Conservation (phyloP, 2,797 vertebrate genomes). For the Gymnoscopelus braueri region DNA sequence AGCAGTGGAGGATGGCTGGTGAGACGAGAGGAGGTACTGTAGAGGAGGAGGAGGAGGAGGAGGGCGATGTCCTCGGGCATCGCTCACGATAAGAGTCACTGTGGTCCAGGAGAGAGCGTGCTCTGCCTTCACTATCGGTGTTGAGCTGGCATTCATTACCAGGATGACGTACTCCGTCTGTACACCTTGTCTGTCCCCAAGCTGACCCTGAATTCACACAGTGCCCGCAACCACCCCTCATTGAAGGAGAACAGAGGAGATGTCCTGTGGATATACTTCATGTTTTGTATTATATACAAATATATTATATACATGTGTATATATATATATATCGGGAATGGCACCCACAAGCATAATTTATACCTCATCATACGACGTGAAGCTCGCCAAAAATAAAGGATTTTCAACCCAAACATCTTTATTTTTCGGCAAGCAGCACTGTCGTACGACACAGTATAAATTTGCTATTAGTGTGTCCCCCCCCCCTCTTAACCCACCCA, state of each 20-base stretch:
- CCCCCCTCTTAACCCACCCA: slow-evolving; percentile 18
- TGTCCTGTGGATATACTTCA: slow-evolving; percentile 14
- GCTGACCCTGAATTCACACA: slow-evolving; percentile 65
- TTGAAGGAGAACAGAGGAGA: slow-evolving; percentile 30
- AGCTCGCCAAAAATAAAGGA: too few relatives aligned
- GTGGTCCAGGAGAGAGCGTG: slow-evolving; percentile 56
- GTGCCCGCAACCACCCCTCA: slow-evolving; percentile 33
- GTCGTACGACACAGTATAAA: too few relatives aligned
- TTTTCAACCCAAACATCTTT: too few relatives aligned
- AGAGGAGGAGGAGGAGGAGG: neutral
- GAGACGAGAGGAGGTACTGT: neutral
- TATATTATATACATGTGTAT: slow-evolving; percentile 36
- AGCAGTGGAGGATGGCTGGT: neutral
- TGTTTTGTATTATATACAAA: too few relatives aligned
- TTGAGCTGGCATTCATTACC: slow-evolving; percentile 68
- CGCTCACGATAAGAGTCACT: slow-evolving; percentile 60
- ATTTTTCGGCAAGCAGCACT: too few relatives aligned
- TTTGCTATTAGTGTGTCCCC: slow-evolving; percentile 15
- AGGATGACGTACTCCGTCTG: slow-evolving; percentile 72
- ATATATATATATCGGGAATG: slow-evolving; percentile 55
- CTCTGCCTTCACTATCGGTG: slow-evolving; percentile 61
- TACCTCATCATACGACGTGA: too few relatives aligned
- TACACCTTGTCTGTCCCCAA: slow-evolving; percentile 68
- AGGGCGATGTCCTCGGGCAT: slow-evolving; percentile 1
- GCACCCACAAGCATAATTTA: slow-evolving; percentile 22